phyloP scores from a whole-genome alignment of 1,140 invertebrate species.

The Sarcophaga bullata region DNA sequence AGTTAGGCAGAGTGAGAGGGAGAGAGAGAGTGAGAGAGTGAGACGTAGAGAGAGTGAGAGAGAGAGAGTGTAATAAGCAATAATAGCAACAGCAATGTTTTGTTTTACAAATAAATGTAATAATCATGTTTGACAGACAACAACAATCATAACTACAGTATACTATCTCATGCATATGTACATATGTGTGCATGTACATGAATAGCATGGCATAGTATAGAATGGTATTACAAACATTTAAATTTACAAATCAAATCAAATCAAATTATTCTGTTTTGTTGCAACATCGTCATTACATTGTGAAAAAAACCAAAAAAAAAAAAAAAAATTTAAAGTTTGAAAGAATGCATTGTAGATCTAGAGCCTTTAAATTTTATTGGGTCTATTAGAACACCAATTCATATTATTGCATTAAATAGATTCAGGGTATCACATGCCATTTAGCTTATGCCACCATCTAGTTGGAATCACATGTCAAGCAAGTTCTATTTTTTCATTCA shows the following conservation, averaged over 20 bases:
- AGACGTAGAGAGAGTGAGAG: background rate
- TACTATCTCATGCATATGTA: background rate
- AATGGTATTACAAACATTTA: too few species aligned
- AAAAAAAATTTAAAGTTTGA: too few species aligned
- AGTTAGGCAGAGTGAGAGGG: background rate
- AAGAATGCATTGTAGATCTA: too few species aligned
- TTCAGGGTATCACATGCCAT: too few species aligned
- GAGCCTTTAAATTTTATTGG: too few species aligned
- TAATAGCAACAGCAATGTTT: constrained; percentile 17
- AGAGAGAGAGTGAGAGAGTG: background rate
- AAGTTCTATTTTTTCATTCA: too few species aligned
- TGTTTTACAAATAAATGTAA: constrained; percentile 27
- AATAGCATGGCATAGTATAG: too few species aligned
- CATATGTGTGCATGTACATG: too few species aligned
- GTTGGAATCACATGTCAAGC: too few species aligned
- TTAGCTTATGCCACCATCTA: too few species aligned
- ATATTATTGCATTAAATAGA: too few species aligned
- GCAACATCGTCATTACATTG: constrained; percentile 23
- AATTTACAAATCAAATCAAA: background rate
- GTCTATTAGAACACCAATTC: too few species aligned
- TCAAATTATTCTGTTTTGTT: constrained; percentile 36
- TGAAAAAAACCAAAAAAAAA: background rate
- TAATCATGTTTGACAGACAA: constrained; percentile 34
- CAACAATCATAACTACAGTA: background rate
- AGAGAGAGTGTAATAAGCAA: background rate